Evolutionary conservation across 1,140 invertebrate genomes (phyloP).

Genomic region (Hydropsyche tenuis): DNA sequence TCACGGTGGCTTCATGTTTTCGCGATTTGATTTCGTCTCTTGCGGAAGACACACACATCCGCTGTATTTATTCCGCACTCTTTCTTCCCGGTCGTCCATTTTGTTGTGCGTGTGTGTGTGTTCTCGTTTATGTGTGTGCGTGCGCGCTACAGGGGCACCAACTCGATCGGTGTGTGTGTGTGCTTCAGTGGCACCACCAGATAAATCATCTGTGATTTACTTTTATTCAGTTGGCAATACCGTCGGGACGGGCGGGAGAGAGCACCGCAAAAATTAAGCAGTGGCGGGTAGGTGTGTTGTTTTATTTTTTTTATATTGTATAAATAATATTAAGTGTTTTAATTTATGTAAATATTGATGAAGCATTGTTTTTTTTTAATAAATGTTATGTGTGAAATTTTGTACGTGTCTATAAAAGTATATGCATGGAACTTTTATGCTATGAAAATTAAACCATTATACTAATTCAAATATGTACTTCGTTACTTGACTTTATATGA

Average conservation of each 20-base stretch:
- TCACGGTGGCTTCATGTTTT: constrained; percentile 27
- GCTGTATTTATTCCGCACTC: too few relatives aligned
- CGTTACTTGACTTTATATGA: too few relatives aligned
- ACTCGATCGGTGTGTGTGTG: constrained; percentile 25
- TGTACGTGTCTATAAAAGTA: too few relatives aligned
- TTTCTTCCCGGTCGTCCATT: constrained; percentile 37
- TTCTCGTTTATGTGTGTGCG: constrained; percentile 42
- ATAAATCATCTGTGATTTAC: constrained; percentile 51
- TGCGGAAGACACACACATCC: too few relatives aligned
- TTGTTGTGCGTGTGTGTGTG: constrained; percentile 35
- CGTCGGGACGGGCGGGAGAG: constrained; percentile 44
- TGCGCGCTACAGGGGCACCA: constrained; percentile 30
- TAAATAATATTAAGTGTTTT: too few relatives aligned
- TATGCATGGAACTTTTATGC: too few relatives aligned
- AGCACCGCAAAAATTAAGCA: constrained; percentile 19
- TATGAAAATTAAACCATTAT: too few relatives aligned
- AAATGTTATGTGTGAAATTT: too few relatives aligned
- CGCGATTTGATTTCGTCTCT: constrained; percentile 44
- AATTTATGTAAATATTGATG: too few relatives aligned
- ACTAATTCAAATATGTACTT: too few relatives aligned
- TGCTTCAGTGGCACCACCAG: constrained; percentile 23
- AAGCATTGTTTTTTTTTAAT: too few relatives aligned
- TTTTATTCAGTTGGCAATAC: constrained; percentile 50
- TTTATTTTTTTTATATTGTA: too few relatives aligned
- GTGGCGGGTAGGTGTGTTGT: neutral